Base-by-base conservation (phyloP, 2,113 vertebrate species). In the Alligator mississippiensis region DNA sequence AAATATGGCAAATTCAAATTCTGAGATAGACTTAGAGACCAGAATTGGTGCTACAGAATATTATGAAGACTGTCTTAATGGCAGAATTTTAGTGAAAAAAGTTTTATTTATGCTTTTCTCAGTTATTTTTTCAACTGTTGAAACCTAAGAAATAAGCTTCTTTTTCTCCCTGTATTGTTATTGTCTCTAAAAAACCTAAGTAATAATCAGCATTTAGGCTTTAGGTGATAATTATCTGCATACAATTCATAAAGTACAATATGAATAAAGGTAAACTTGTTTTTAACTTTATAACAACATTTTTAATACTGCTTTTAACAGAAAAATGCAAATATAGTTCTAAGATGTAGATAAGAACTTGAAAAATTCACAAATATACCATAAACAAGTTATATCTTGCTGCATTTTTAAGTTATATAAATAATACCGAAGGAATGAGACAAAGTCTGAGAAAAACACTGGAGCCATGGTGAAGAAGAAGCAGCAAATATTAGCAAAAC, bases 241-340 rank as follows among this genome's bases (percentile, higher is more conserved):
- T 54, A 34, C 10, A 24, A 80, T 89, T 90, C 93, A 72, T 88
- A 90, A 54, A 77, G 77, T 19, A 5, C 70, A 12, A 21, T 38
- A 10, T 63, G 89, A 92, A 84, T 30, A 25, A 28, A 7, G 92
- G 28, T 78, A 78, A 11, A 38, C 2, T 81, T 64, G 78, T 2
- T 70, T 10, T 34, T 9, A 6, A 92, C 77, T 77, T 28, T 4
- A 81, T 54, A 58, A 70, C 11, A 87, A 92, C 4, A 83, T 24
- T 8, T 34, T 21, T 90, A 88, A 83, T 59, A 87, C 54, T 34
- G 54, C 78, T 22, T 4, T 57, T 80, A 87, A 28, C 14, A 80
- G 2, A 88, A 38, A 77, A 34, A 21, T 84, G 18, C 6, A 87
- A 80, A 34, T 66, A 22, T 80, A n/a, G 84, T 91, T 90, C 11